Conservation (phyloP, 2,797 vertebrate genomes). For the Ctenopoma multispine region DNA sequence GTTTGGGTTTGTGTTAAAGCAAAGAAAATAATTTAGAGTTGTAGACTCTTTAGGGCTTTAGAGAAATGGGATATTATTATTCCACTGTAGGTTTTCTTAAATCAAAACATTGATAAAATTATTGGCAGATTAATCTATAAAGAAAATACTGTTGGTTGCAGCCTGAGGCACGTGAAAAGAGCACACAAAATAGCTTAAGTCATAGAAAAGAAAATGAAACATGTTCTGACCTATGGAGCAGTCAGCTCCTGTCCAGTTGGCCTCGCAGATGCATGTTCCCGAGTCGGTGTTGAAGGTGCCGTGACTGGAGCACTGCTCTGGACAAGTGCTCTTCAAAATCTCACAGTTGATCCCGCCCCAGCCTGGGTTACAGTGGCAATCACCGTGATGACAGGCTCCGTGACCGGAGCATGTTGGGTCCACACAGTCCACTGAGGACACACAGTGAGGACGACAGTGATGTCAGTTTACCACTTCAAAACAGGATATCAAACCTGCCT, state of each 20-base stretch:
- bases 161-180: neutral
- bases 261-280: constrained; percentile 92
- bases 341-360: constrained; percentile 96
- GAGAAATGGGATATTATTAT: no score
- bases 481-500: constrained; percentile 39
- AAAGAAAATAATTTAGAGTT: neutral
- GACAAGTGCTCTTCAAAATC: constrained; percentile 93
- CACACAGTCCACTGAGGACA: constrained; percentile 90
- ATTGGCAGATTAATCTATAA: neutral
- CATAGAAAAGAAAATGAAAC: constrained; percentile 8
- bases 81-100: no score
- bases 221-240: constrained; percentile 91
- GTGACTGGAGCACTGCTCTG: constrained; percentile 95
- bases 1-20: neutral
- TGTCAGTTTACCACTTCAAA: constrained; percentile 48
- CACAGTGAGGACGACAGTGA: constrained; percentile 26
- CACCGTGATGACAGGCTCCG: constrained; percentile 93
- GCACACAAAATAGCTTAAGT: rapidly evolving
- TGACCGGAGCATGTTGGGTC: constrained; percentile 93
- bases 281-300: constrained; percentile 93
- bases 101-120: no score
- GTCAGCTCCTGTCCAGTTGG: constrained; percentile 94
- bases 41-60: no score
- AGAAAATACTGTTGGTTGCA: neutral
- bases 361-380: constrained; percentile 95